Percentiles rank a stretch among this genome's conserved stretches.
phyloP scores from a whole-genome alignment of 1,140 invertebrate species.

The Conus betulinus region DNA sequence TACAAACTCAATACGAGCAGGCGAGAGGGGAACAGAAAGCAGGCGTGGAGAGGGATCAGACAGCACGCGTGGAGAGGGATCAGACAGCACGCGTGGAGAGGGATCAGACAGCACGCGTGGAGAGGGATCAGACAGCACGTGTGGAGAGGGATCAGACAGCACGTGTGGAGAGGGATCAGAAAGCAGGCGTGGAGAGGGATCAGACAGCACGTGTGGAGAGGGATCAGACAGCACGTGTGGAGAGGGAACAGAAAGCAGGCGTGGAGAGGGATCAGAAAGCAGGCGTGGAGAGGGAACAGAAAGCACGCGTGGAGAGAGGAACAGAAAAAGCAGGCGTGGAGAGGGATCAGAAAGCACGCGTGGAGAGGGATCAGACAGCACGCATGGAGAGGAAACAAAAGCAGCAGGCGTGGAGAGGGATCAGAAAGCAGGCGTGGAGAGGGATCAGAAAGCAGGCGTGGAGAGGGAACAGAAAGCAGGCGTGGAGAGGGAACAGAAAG shows the following conservation, averaged over 20 bases:
- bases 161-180: background rate
- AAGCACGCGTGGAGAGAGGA: background rate
- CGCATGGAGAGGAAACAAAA: background rate
- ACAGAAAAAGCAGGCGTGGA: background rate
- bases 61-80: background rate
- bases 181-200: background rate
- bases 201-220: background rate
- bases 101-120: background rate
- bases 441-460: too few species aligned
- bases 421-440: background rate
- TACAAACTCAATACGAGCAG: too few species aligned
- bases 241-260: too few species aligned
- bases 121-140: background rate
- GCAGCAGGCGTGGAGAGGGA: background rate
- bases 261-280: background rate
- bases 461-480: background rate
- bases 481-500: background rate
- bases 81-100: background rate
- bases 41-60: background rate
- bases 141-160: background rate
- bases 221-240: background rate
- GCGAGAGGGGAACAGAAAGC: background rate
- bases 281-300: background rate
- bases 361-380: background rate
- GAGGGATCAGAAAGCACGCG: too few species aligned